Evolutionary conservation across 2,113 vertebrate genomes (phyloP).

Genomic region (Naja naja): DNA sequence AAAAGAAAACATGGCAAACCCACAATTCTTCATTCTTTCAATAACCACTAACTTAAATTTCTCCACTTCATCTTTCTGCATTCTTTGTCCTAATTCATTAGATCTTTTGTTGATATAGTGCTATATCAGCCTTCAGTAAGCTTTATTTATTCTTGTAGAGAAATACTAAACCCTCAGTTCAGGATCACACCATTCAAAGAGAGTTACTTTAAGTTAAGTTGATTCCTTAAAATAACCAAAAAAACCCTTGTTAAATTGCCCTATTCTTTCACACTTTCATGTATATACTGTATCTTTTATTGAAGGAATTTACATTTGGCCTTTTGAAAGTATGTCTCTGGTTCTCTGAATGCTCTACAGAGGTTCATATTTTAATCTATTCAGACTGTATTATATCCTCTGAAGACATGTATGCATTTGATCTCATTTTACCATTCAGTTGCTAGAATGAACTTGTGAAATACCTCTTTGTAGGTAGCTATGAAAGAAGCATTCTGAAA

Average conservation of each 20-base stretch:
- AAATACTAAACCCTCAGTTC: background rate
- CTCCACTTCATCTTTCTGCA: background rate
- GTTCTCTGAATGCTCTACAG: background rate
- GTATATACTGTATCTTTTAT: background rate
- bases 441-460: background rate
- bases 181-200: background rate
- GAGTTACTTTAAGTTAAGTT: background rate
- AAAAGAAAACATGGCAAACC: background rate
- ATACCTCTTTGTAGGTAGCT: background rate
- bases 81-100: background rate
- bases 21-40: background rate
- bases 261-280: background rate
- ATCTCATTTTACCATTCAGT: background rate
- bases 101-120: background rate
- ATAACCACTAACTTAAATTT: background rate
- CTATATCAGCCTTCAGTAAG: background rate
- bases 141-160: background rate
- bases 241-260: background rate
- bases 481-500: background rate
- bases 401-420: background rate
- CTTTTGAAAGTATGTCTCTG: background rate
- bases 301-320: background rate
- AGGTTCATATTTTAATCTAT: background rate
- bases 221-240: background rate
- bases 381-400: slow-evolving; percentile 6